These are phyloP conservation scores for Camponotus floridanus DNA, from an alignment of 1,140 invertebrate genomes.

Conservation along the genomic window DNA sequence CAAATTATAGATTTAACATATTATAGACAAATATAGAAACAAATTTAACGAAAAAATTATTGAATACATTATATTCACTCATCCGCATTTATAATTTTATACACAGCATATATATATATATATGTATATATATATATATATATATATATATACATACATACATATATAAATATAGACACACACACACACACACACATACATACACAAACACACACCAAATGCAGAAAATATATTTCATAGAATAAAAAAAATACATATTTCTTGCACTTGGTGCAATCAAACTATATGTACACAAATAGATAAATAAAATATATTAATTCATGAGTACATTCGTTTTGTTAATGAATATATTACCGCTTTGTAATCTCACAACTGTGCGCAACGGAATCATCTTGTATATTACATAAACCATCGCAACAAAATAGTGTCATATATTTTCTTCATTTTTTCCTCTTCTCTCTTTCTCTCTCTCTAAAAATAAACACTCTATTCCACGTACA, in stretches of 20 bases:
- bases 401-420: slow-evolving; percentile 39
- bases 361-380: background rate
- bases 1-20: no score
- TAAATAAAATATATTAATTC: slow-evolving; percentile 1
- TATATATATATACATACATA: background rate
- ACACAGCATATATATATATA: no score
- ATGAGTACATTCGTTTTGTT: background rate
- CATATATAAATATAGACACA: background rate
- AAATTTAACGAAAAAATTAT: background rate
- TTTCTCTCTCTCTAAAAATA: slow-evolving; percentile 35
- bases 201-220: background rate
- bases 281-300: background rate
- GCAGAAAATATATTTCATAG: background rate
- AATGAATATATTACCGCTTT: background rate
- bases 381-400: slow-evolving; percentile 48
- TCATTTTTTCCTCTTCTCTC: background rate
- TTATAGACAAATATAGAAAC: background rate
- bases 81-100: background rate
- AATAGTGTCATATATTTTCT: slow-evolving; percentile 33
- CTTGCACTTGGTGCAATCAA: background rate
- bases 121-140: background rate
- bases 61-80: background rate
- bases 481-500: slow-evolving; percentile 32
- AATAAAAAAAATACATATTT: slow-evolving; percentile 13
- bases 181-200: no score